Evolutionary conservation across 2,113 vertebrate genomes (phyloP), one percentile per base, ranked within the genome.

Genomic region (Tachycineta bicolor): DNA sequence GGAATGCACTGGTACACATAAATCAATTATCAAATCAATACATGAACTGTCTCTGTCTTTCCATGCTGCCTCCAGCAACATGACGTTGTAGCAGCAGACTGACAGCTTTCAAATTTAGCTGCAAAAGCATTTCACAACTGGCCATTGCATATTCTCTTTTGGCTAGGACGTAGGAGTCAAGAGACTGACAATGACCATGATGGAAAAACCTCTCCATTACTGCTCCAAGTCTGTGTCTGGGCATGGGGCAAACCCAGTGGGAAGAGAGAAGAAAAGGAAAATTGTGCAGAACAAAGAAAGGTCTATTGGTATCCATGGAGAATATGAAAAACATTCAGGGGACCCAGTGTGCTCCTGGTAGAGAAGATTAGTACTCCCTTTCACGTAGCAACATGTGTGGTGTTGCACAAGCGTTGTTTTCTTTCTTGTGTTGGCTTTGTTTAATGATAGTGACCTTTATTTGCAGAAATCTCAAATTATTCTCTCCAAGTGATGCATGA

Each of bases 271-370:
- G 56, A 90, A 96, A 93, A 82, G 31, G 60, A 81, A 50, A 78
- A 82, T 18, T 34, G 29, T 58, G 37, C 58, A 39, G 46, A 76
- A 39, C 67, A 92, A 94, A 95, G 87, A 94, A 93, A 94, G 87
- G 78, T 89, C 93, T 97, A 68, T 56, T 26, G 8, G 71, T 97
- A 94, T 89, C 94, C 92, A 90, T 94, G 91, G 96, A 91, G 68
- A 98, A 87, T 1, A 5, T 76, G 62, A 91, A 97, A 92, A 92
- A 67, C 8, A 20, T 92, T 86, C 41, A 63, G 65, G 56, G 58
- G 95, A 85, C 31, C 17, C 46, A 29, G 44, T 58, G 71, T 78
- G 62, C 75, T 97, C 64, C 94, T 87, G 83, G 91, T 84, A 89
- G 94, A 95, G 50, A 59, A 97, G 93, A 93, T 50, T 21, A 59